phyloP scores from a whole-genome alignment of 2,797 vertebrate species.

The Pantherophis alleghaniensis region DNA sequence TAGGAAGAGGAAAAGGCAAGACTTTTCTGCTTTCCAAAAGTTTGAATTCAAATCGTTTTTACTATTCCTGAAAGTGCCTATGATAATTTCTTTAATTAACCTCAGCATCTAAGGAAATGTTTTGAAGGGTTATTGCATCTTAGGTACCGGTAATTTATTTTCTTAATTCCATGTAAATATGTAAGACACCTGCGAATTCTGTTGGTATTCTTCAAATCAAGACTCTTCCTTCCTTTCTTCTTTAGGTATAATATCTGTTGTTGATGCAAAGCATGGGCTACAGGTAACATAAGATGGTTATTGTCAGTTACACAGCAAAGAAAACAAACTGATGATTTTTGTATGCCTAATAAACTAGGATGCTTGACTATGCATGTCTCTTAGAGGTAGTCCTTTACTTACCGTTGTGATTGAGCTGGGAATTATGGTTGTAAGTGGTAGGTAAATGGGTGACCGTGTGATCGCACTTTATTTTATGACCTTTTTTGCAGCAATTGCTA shows the following conservation, averaged over 20 bases:
- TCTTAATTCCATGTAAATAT: not conserved
- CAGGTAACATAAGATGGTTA: conserved; percentile 74
- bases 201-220: not conserved
- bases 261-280: conserved; percentile 91
- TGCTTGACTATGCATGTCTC: not conserved
- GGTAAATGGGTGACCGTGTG: not conserved
- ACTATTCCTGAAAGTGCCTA: not conserved
- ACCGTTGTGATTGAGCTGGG: not conserved
- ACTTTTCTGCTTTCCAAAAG: not conserved
- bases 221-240: not conserved
- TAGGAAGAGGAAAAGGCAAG: not conserved
- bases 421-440: not conserved
- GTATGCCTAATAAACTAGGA: not conserved
- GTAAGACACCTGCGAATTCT: not conserved
- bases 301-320: not conserved
- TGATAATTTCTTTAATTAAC: not conserved
- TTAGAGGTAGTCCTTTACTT: not conserved
- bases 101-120: not conserved
- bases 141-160: not conserved
- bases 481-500: not conserved
- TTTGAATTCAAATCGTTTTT: not conserved
- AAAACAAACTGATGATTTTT: not conserved
- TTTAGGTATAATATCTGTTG: conserved; percentile 91
- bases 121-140: not conserved
- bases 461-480: not conserved